Evolutionary conservation across 2,888 invertebrate genomes (phyloP), one percentile per base, ranked within the genome.

Genomic region (Thereva nobilitata): DNA sequence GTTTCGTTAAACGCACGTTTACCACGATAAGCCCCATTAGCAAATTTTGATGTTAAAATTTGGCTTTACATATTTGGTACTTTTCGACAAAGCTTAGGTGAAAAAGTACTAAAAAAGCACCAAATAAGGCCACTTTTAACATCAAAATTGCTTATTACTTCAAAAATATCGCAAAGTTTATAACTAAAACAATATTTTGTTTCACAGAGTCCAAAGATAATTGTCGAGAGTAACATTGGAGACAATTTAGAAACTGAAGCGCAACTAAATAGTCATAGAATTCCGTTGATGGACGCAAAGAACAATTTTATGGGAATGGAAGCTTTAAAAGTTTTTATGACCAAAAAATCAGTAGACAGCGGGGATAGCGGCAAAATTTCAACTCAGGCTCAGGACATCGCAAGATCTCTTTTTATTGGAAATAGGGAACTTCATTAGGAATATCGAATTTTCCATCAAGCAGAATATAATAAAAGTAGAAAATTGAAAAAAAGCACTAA

Each of bases 191-290:
- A 23, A 23, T 23, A 2, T 23, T n/a, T 2, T 4, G 6, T 40
- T 23, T 40, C 34, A 44, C 23, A 52, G 56, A 63, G 52, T 5
- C 8, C 44, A 4, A 67, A 64, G n/a, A 50, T 53, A 4, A 54
- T 34, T 54, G 7, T 68, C 7, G 67, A 68, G 23, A 64, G 50
- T 9, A 52, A n/a, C n/a, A 68, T 68, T 54, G 67, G 67, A n/a
- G 67, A 68, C 37, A 59, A 53, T 5, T 37, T 40, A 9, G 9
- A 41, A 9, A 37, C 34, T 8, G 41, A 64, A 9, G 3, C n/a
- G 37, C 6, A 42, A 54, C 4, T 34, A 57, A 50, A 5, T 6
- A 10, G 34, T 12, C 1, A 6, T 5, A 61, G 9, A 10, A 12
- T 12, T 10, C 53, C 9, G 6, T 45, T 47, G 35, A 23, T 9